Evolutionary conservation across 2,888 invertebrate genomes (phyloP).

Genomic region (Cosmorhoe ocellata): DNA sequence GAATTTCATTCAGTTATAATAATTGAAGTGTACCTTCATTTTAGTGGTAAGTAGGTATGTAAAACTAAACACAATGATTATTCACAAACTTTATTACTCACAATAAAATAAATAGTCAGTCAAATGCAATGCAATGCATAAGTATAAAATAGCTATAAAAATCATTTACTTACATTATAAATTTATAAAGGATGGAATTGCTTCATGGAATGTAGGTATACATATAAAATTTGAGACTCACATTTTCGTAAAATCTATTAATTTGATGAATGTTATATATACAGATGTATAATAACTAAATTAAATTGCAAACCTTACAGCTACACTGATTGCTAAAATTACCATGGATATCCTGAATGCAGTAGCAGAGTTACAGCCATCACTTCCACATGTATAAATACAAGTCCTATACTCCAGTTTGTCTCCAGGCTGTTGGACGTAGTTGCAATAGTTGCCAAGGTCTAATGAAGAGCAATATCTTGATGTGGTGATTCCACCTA

Average conservation of each 20-base stretch:
- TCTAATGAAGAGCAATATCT: constrained; percentile 93
- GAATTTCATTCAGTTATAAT: too few relatives aligned
- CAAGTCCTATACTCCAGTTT: constrained; percentile 92
- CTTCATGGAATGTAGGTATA: neutral
- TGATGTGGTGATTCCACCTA: constrained; percentile 94
- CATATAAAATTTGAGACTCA: neutral
- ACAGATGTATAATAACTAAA: too few relatives aligned
- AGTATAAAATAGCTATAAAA: constrained; percentile 5
- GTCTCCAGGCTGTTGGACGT: constrained; percentile 93
- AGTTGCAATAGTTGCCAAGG: constrained; percentile 94
- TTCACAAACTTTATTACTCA: too few relatives aligned
- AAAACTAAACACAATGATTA: too few relatives aligned
- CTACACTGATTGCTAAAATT: constrained; percentile 37
- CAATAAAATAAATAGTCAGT: too few relatives aligned
- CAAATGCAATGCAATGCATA: neutral
- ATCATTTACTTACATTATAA: neutral
- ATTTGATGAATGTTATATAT: too few relatives aligned
- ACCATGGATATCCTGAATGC: constrained; percentile 43
- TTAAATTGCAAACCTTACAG: constrained; percentile 34
- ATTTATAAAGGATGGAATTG: constrained; percentile 3
- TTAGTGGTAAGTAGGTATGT: neutral
- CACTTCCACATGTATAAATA: constrained; percentile 90
- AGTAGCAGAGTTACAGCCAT: constrained; percentile 90
- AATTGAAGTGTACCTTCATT: too few relatives aligned
- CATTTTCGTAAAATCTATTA: too few relatives aligned